A percentile compares a stretch with the other conserved stretches of the same genome.
Evolutionary conservation across 2,888 invertebrate species (phyloP).

Genomic region (Troglohyphantes excavatus): DNA sequence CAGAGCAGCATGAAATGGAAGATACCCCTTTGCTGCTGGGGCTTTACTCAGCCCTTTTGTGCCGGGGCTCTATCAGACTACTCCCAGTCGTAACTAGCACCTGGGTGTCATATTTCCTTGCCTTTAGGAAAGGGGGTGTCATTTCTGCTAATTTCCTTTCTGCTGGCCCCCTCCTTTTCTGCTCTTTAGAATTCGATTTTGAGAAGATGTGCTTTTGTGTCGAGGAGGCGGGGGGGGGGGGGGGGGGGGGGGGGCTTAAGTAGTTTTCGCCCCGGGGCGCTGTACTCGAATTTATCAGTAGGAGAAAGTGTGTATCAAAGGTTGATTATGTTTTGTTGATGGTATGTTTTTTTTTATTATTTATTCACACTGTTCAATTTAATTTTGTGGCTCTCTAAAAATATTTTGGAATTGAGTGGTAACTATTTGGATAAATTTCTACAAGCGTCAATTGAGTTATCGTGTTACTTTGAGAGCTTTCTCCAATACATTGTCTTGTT

Average conservation of each 20-base stretch:
- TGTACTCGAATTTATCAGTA: slow-evolving; percentile 59
- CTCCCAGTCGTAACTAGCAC: slow-evolving; percentile 77
- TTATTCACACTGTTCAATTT: neutral
- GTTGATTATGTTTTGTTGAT: slow-evolving; percentile 56
- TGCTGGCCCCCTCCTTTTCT: slow-evolving; percentile 1
- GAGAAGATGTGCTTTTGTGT: slow-evolving; percentile 28
- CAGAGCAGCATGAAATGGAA: slow-evolving; percentile 61
- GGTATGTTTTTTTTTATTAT: neutral
- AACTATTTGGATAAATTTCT: neutral
- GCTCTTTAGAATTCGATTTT: slow-evolving; percentile 34
- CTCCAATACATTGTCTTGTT: too few relatives aligned
- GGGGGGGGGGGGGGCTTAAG: neutral
- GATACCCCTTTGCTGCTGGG: slow-evolving; percentile 30
- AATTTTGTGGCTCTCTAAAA: neutral
- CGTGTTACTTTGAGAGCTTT: too few relatives aligned
- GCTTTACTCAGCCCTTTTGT: slow-evolving; percentile 12
- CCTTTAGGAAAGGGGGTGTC: slow-evolving; percentile 29
- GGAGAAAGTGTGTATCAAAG: slow-evolving; percentile 50
- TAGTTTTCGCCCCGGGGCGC: slow-evolving; percentile 19
- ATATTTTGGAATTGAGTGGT: neutral
- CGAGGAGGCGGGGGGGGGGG: neutral
- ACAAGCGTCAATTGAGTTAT: too few relatives aligned
- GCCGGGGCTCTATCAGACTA: slow-evolving; percentile 18
- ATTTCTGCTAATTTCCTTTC: slow-evolving; percentile 70
- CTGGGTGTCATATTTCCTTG: slow-evolving; percentile 77